These are phyloP conservation scores for Thereva nobilitata DNA, from an alignment of 2,888 invertebrate genomes.

Conservation along the genomic window DNA sequence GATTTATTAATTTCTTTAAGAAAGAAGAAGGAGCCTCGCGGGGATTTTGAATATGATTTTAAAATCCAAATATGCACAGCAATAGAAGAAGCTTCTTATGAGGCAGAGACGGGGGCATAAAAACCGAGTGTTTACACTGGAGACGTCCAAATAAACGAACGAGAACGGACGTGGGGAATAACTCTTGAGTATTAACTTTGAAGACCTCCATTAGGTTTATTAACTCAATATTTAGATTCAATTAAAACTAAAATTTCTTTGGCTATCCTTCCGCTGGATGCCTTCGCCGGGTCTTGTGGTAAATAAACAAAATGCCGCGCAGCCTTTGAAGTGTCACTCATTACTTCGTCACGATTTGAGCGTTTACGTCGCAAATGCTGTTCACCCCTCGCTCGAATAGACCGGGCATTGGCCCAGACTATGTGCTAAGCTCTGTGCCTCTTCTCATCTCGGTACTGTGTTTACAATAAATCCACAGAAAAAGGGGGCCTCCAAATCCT, in stretches of 20 bases:
- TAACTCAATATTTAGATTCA: constrained; percentile 38
- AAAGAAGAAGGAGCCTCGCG: too few relatives aligned
- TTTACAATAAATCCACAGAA: constrained; percentile 6
- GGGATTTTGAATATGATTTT: too few relatives aligned
- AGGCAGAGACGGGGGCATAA: background rate
- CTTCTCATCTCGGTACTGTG: background rate
- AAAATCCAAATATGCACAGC: too few relatives aligned
- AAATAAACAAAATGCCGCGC: constrained; percentile 22
- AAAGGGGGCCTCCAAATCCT: constrained; percentile 19
- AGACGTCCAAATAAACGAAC: constrained; percentile 23
- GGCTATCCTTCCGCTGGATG: constrained; percentile 13
- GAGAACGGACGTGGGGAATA: constrained; percentile 13
- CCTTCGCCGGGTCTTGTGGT: constrained; percentile 15
- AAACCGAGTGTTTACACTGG: constrained; percentile 21
- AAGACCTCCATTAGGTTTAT: constrained; percentile 38
- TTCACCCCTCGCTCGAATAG: background rate
- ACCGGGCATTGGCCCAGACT: background rate
- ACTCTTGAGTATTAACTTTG: constrained; percentile 30
- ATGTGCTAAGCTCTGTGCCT: background rate
- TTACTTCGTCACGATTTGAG: constrained; percentile 5
- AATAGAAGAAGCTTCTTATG: constrained; percentile 9
- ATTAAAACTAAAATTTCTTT: constrained; percentile 36
- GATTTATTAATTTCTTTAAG: too few relatives aligned
- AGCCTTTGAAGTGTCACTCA: constrained; percentile 38
- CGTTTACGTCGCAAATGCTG: constrained; percentile 15